Conservation (phyloP, 2,888 invertebrate species). For the Pristionchus maxplancki region DNA sequence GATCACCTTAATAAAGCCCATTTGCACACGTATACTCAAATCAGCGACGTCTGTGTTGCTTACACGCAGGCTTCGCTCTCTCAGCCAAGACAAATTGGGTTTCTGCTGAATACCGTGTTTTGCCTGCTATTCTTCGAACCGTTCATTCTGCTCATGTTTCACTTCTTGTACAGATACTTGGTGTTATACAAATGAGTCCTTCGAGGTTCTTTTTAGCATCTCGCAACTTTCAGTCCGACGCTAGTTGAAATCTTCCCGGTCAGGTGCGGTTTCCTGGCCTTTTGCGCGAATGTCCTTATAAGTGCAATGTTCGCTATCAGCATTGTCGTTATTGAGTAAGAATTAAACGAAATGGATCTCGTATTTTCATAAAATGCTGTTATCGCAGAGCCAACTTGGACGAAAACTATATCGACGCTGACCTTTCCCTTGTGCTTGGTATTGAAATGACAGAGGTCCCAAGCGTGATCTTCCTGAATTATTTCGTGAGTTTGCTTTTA, state of each 20-base stretch:
- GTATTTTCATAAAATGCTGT: background rate
- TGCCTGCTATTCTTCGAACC: background rate
- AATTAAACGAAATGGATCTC: background rate
- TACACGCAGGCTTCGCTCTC: too few relatives aligned
- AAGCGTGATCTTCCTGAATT: too few relatives aligned
- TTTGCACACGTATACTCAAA: too few relatives aligned
- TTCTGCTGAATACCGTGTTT: background rate
- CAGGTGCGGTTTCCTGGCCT: background rate
- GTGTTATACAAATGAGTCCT: background rate
- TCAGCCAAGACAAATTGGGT: background rate
- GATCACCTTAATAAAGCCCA: too few relatives aligned
- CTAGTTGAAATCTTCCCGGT: background rate
- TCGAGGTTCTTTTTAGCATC: background rate
- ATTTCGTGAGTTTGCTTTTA: too few relatives aligned
- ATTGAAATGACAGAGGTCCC: too few relatives aligned
- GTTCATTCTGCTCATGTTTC: background rate
- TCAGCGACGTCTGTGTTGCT: too few relatives aligned
- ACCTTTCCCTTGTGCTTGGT: too few relatives aligned
- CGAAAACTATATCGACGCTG: background rate
- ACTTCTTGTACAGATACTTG: background rate
- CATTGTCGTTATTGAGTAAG: background rate
- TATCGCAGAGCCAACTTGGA: background rate
- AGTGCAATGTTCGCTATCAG: background rate
- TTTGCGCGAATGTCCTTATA: background rate
- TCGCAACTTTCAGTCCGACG: background rate